phyloP scores from a whole-genome alignment of 2,888 invertebrate genomes.

The Meiosimyza decipiens region DNA sequence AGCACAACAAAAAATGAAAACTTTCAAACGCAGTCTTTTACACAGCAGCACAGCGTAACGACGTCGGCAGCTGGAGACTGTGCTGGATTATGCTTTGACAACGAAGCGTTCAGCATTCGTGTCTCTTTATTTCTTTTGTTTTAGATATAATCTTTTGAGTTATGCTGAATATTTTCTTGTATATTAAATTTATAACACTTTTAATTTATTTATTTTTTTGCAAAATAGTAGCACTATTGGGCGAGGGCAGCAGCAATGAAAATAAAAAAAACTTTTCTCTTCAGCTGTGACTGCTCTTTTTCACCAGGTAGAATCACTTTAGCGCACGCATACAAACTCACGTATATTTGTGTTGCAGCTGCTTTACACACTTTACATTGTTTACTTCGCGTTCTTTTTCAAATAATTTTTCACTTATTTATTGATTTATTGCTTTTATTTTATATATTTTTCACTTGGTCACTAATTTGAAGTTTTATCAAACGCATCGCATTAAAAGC shows the following conservation, averaged over 20 bases:
- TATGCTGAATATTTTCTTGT: not conserved
- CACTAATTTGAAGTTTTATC: not conserved
- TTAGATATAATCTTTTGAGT: not conserved
- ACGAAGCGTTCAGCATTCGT: slow-evolving; percentile 1
- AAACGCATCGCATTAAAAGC: slow-evolving; percentile 7
- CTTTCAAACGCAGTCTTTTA: not conserved
- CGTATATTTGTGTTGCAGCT: not conserved
- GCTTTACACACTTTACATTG: slow-evolving; percentile 17
- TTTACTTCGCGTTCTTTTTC: slow-evolving; percentile 8
- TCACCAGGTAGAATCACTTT: not conserved
- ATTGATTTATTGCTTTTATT: not conserved
- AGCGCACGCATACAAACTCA: slow-evolving; percentile 22
- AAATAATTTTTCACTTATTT: slow-evolving; percentile 16
- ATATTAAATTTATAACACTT: not conserved
- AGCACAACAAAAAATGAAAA: not conserved
- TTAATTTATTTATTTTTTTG: not conserved
- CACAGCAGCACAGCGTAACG: not conserved
- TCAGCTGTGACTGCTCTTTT: not conserved
- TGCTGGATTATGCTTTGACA: not conserved
- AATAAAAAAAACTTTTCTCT: slow-evolving; percentile 1
- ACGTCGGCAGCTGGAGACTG: not conserved
- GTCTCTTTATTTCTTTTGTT: not conserved
- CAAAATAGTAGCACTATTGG: not conserved
- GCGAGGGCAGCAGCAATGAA: slow-evolving; percentile 18
- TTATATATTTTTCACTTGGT: not conserved